Percentiles rank a stretch among this genome's conserved stretches.
phyloP scores from a whole-genome alignment of 2,888 invertebrate genomes.

The Ophion slaviceki region DNA sequence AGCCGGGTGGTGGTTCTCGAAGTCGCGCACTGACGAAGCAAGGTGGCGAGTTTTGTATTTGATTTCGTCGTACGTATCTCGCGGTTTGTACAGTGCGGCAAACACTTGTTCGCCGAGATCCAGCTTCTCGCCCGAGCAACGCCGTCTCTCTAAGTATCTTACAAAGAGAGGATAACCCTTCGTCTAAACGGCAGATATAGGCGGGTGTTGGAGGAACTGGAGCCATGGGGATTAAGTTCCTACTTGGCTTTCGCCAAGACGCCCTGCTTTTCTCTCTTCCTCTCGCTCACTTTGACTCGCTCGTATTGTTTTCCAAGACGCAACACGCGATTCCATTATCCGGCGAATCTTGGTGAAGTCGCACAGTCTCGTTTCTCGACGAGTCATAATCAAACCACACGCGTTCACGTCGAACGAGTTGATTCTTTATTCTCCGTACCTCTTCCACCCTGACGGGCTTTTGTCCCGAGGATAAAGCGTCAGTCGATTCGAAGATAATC shows the following conservation, averaged over 20 bases:
- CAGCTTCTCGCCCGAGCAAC: neutral
- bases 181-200: neutral
- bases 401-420: no score
- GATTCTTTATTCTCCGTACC: no score
- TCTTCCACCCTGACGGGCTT: no score
- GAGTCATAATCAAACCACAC: neutral
- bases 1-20: no score
- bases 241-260: conserved; percentile 21
- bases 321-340: conserved; percentile 28
- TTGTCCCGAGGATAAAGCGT: neutral
- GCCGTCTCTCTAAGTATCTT: conserved; percentile 18
- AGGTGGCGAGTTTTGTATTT: neutral
- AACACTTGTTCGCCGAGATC: neutral
- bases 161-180: conserved; percentile 44
- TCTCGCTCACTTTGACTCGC: conserved; percentile 2
- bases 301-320: no score
- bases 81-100: conserved; percentile 24
- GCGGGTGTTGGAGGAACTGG: conserved; percentile 15
- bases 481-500: neutral
- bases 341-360: conserved; percentile 37
- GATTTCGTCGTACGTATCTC: neutral
- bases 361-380: conserved; percentile 2
- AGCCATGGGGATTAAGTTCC: conserved; percentile 50
- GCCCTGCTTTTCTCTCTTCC: conserved; percentile 13
- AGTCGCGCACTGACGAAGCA: neutral